phyloP scores from a whole-genome alignment of 2,797 vertebrate species.

The Podarcis lilfordi region DNA sequence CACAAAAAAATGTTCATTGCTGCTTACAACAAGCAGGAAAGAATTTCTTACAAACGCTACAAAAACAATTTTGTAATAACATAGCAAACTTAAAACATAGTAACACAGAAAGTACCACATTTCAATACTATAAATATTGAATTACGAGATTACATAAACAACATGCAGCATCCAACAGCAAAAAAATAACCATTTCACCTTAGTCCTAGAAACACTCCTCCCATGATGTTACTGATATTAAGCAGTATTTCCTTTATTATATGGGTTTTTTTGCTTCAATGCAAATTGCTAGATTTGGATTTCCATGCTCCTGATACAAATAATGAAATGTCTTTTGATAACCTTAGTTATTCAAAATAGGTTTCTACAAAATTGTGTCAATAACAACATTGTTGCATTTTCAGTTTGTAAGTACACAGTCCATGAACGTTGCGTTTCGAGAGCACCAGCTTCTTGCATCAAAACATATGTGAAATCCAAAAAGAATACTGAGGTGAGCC shows the following conservation, averaged over 20 bases:
- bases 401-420: constrained; percentile 96
- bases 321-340: constrained; percentile 63
- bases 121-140: no score
- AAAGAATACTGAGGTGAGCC: constrained; percentile 93
- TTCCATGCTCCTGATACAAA: constrained; percentile 74
- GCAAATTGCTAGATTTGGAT: constrained; percentile 64
- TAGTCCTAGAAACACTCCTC: constrained; percentile 24
- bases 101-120: no score
- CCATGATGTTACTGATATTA: constrained; percentile 50
- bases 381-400: constrained; percentile 56
- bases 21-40: no score
- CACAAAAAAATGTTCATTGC: no score
- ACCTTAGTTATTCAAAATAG: constrained; percentile 64
- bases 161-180: no score
- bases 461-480: constrained; percentile 95
- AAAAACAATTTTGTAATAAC: no score
- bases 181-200: no score
- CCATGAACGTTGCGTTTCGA: constrained; percentile 91
- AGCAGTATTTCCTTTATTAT: constrained; percentile 83
- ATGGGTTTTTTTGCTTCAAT: constrained; percentile 75
- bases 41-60: no score
- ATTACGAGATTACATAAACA: constrained; percentile 71
- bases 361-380: constrained; percentile 40
- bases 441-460: constrained; percentile 91
- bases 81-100: no score